A percentile compares a stretch with the other conserved stretches of the same genome.
Evolutionary conservation across 2,797 vertebrate genomes (phyloP).

Genomic region (Etheostoma perlongum): DNA sequence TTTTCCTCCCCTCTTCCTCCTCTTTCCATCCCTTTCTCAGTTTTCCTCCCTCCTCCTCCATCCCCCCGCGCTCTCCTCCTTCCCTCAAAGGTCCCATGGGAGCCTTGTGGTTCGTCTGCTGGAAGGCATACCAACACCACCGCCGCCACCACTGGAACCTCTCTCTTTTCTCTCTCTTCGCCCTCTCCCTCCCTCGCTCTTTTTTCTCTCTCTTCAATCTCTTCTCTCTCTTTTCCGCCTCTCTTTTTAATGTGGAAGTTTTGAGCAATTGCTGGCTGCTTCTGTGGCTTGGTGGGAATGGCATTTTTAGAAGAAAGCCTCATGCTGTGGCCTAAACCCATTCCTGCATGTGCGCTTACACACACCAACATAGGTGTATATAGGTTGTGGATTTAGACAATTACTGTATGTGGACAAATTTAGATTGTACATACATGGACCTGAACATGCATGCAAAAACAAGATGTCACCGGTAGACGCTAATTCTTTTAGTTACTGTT

Average conservation of each 20-base stretch:
- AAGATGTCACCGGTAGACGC: conserved; percentile 10
- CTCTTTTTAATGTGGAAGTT: conserved; percentile 89
- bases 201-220: conserved; percentile 41
- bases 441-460: conserved; percentile 32
- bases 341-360: conserved; percentile 68
- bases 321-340: conserved; percentile 83
- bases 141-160: conserved; percentile 84
- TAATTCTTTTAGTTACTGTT: conserved; percentile 16
- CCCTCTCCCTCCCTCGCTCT: conserved; percentile 63
- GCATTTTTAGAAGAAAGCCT: conserved; percentile 88
- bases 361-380: conserved; percentile 51
- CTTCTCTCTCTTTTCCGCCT: conserved; percentile 57
- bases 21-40: conserved; percentile 25
- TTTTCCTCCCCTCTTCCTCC: conserved; percentile 38
- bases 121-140: conserved; percentile 83
- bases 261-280: conserved; percentile 87
- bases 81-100: conserved; percentile 80
- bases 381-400: conserved; percentile 32
- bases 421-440: conserved; percentile 6
- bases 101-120: conserved; percentile 84
- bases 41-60: neutral
- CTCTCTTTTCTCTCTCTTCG: conserved; percentile 69
- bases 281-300: conserved; percentile 86
- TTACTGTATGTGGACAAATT: conserved; percentile 32
- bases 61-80: conserved; percentile 51